These are phyloP conservation scores for Girardinichthys multiradiatus DNA, from an alignment of 2,113 vertebrate genomes.

Conservation along the genomic window DNA sequence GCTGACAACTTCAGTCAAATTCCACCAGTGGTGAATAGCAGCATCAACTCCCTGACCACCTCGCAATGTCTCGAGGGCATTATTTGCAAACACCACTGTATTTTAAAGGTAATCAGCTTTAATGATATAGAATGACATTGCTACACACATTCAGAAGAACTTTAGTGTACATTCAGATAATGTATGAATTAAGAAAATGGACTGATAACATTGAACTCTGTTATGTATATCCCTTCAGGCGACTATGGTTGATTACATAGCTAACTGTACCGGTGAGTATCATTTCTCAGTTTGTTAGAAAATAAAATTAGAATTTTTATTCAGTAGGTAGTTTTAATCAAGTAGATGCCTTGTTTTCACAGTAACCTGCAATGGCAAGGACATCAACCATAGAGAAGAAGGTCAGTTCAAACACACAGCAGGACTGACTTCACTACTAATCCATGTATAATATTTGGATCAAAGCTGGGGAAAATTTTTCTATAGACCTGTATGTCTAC, in stretches of 20 bases:
- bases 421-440: too few relatives aligned
- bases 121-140: not conserved
- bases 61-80: not conserved
- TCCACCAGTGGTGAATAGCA: not conserved
- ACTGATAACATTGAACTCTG: not conserved
- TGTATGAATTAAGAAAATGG: not conserved
- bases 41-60: not conserved
- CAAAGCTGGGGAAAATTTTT: too few relatives aligned
- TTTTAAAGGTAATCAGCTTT: not conserved
- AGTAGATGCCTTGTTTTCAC: not conserved
- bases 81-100: not conserved
- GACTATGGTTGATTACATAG: not conserved
- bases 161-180: not conserved
- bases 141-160: not conserved
- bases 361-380: not conserved
- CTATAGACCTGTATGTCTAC: too few relatives aligned
- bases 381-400: too few relatives aligned
- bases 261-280: constrained; percentile 9
- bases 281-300: not conserved
- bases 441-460: too few relatives aligned
- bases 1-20: fast-evolving
- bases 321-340: not conserved
- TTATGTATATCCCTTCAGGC: not conserved
- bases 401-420: too few relatives aligned
- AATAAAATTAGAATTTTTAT: not conserved